Base-by-base conservation (phyloP, 92 coral and sea anemone genomes). In the Parazoanthus darwini region DNA sequence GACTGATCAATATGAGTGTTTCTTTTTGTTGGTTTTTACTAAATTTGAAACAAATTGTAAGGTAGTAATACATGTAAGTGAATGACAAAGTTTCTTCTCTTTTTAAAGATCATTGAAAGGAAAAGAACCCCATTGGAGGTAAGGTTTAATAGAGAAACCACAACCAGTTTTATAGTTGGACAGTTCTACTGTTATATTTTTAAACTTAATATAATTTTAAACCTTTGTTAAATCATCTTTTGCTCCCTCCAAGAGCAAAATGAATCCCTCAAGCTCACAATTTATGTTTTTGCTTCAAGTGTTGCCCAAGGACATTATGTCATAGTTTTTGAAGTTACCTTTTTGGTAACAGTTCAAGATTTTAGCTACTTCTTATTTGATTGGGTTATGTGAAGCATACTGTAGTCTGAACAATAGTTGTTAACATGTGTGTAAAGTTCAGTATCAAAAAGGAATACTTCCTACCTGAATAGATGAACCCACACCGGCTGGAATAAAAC, bases 81-180 rank as follows among this genome's bases (percentile, higher is more conserved):
- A 54, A 54, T 54, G 18, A 13, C 3, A 1, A 13, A 29, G 1
- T 37, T 68, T 43, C 74, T 42, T 82, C 36, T 37, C 85, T 16
- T 91, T 63, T 50, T 50, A 18, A 66, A 95, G 98, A 77, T 97
- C 43, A 92, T 95, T 54, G 99, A 96, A 89, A 94, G 99, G 72
- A 91, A 78, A 74, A 93, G 98, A 78, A 95, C 99, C n/a, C 98
- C 97, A 25, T 94, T 95, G n/a, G 99, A 96, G 92, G 99, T 96
- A 90, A 77, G 91, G 44, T 6, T 48, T 13, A n/a, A n/a, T n/a
- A 11, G 16, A 25, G 15, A 38, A 48, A 59, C 23, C 37, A 75
- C 25, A n/a, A n/a, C 79, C 79, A 75, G 51, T 29, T 8, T 14
- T 16, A 15, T 15, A 36, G 44, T 38, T 33, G 4, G 51, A 10